phyloP scores from a whole-genome alignment of 2,888 invertebrate species.

The Theretra japonica region DNA sequence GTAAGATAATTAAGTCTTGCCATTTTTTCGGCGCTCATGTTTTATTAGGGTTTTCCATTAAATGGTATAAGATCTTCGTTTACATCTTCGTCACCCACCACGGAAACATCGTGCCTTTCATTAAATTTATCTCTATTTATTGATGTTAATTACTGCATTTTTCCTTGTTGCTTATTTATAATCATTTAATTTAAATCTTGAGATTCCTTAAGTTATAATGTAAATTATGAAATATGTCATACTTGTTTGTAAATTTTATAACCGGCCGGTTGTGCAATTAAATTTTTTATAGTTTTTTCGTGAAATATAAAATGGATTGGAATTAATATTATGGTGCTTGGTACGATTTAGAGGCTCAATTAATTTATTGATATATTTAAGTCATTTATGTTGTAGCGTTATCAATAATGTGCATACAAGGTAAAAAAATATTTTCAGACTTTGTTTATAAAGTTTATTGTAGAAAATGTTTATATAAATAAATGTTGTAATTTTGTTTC shows the following conservation, averaged over 20 bases:
- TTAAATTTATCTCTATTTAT: constrained; percentile 19
- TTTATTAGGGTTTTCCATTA: not conserved
- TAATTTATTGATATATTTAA: constrained; percentile 54
- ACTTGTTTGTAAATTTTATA: constrained; percentile 62
- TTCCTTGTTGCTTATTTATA: constrained; percentile 12
- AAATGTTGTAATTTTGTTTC: constrained; percentile 41
- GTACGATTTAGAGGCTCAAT: constrained; percentile 67
- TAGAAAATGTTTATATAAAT: constrained; percentile 55
- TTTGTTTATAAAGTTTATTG: constrained; percentile 53
- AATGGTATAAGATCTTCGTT: not conserved
- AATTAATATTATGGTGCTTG: constrained; percentile 62
- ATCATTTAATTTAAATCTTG: constrained; percentile 14
- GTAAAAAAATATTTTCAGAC: constrained; percentile 54
- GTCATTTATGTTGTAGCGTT: constrained; percentile 30
- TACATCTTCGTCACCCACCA: not conserved
- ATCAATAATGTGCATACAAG: constrained; percentile 26
- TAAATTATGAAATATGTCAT: constrained; percentile 53
- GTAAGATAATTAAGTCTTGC: constrained; percentile 11
- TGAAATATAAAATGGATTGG: constrained; percentile 50
- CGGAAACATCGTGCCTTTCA: not conserved
- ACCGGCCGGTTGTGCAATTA: constrained; percentile 83
- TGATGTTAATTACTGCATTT: not conserved
- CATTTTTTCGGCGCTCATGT: not conserved
- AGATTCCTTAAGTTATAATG: constrained; percentile 41
- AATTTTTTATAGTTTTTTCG: constrained; percentile 57